These are phyloP conservation scores for Nomada fabriciana DNA, from an alignment of 2,888 invertebrate genomes.

Conservation along the genomic window DNA sequence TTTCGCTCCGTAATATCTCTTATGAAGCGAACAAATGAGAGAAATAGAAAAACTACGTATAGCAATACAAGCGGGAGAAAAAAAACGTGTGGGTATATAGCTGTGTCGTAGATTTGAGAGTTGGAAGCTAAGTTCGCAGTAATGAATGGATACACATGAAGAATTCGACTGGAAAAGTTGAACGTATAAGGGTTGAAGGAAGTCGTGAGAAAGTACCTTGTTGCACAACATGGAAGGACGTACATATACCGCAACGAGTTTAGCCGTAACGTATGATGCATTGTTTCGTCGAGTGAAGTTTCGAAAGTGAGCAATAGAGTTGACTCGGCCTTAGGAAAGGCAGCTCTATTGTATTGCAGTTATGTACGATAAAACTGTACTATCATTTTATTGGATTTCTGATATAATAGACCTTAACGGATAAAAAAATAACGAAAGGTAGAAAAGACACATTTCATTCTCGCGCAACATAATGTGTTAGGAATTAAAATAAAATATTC, in stretches of 20 bases:
- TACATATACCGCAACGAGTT: neutral
- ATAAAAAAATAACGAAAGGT: too few relatives aligned
- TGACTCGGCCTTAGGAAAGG: conserved; percentile 1
- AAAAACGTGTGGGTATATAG: neutral
- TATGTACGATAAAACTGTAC: too few relatives aligned
- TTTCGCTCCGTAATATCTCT: too few relatives aligned
- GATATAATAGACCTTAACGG: too few relatives aligned
- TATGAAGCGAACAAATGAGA: too few relatives aligned
- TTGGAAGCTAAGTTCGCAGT: neutral
- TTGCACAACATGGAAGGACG: conserved; percentile 19
- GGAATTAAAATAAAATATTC: too few relatives aligned
- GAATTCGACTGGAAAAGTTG: conserved; percentile 11
- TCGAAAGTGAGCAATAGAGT: conserved; percentile 8
- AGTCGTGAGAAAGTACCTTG: conserved; percentile 31
- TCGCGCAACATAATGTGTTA: too few relatives aligned
- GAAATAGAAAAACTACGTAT: too few relatives aligned
- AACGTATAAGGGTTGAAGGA: conserved; percentile 25
- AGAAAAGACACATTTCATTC: too few relatives aligned
- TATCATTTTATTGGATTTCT: too few relatives aligned
- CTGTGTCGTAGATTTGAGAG: neutral
- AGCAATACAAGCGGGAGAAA: neutral
- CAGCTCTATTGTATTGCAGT: neutral
- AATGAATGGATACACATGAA: conserved; percentile 3
- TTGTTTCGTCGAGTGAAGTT: conserved; percentile 27
- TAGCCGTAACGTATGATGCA: conserved; percentile 22